These are phyloP conservation scores for Pterostichus madidus DNA, from an alignment of 2,888 invertebrate genomes.

Conservation along the genomic window DNA sequence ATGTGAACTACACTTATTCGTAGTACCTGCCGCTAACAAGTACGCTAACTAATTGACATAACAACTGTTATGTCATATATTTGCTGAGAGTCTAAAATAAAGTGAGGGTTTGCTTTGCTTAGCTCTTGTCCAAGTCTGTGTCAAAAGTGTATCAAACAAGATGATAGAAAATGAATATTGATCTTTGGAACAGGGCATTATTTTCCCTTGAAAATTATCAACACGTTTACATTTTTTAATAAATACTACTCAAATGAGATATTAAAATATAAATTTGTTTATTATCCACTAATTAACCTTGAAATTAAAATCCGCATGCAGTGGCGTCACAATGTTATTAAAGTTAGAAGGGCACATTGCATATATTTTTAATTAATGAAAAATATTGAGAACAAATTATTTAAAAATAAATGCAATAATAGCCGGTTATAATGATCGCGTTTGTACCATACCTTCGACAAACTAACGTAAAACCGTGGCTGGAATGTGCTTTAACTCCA, in stretches of 20 bases:
- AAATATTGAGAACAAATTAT: too few relatives aligned
- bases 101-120: conserved; percentile 26
- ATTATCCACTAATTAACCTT: conserved; percentile 17
- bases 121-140: conserved; percentile 33
- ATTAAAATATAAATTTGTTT: conserved; percentile 32
- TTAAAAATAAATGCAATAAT: too few relatives aligned
- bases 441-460: too few relatives aligned
- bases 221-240: conserved; percentile 29
- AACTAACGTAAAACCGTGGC: too few relatives aligned
- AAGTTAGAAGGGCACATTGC: background rate
- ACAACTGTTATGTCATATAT: conserved; percentile 53
- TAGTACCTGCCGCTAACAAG: conserved; percentile 33
- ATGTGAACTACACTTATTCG: background rate
- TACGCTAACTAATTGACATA: conserved; percentile 31
- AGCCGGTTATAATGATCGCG: too few relatives aligned
- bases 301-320: background rate
- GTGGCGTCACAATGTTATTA: background rate
- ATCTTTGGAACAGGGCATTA: conserved; percentile 56
- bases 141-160: conserved; percentile 63
- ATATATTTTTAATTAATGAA: too few relatives aligned
- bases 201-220: conserved; percentile 54
- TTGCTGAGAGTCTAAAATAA: conserved; percentile 57
- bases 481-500: too few relatives aligned
- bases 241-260: conserved; percentile 29
- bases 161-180: conserved; percentile 38